phyloP scores from a whole-genome alignment of 2,888 invertebrate species.

The Erpobdella octoculata region DNA sequence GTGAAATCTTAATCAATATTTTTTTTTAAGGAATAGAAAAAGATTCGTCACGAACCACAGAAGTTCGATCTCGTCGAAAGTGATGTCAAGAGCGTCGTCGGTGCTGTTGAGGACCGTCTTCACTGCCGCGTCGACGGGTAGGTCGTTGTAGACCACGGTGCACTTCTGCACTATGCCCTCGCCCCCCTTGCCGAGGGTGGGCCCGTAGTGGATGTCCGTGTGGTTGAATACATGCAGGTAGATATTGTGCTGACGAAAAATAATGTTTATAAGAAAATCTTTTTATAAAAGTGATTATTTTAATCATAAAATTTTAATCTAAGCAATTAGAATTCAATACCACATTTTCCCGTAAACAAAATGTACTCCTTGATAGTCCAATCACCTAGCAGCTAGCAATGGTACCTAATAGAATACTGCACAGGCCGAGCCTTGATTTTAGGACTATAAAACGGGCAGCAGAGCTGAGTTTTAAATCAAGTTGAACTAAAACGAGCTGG shows the following conservation, averaged over 20 bases:
- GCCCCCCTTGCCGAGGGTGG: constrained; percentile 35
- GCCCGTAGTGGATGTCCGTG: constrained; percentile 37
- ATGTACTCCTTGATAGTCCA: neutral
- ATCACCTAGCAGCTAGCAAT: too few relatives aligned
- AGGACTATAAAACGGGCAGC: too few relatives aligned
- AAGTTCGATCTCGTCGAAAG: constrained; percentile 38
- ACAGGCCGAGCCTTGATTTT: too few relatives aligned
- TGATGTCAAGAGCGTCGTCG: constrained; percentile 36
- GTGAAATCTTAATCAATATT: neutral
- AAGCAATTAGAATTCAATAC: neutral
- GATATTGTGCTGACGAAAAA: constrained; percentile 31
- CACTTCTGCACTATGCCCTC: constrained; percentile 37
- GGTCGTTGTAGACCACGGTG: constrained; percentile 34
- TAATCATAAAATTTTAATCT: neutral
- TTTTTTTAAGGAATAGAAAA: neutral
- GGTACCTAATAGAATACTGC: too few relatives aligned
- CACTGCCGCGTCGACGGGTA: constrained; percentile 37
- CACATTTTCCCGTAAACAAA: neutral
- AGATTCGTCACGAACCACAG: constrained; percentile 31
- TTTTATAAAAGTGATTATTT: neutral
- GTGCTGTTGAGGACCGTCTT: constrained; percentile 37
- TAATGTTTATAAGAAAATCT: neutral
- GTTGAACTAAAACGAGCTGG: too few relatives aligned
- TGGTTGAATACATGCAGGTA: constrained; percentile 37
- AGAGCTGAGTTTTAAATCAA: too few relatives aligned